A percentile compares a stretch with the other conserved stretches of the same genome.
These are phyloP conservation scores for Chalcis sispes DNA, from an alignment of 2,888 invertebrate genomes.

Conservation along the genomic window DNA sequence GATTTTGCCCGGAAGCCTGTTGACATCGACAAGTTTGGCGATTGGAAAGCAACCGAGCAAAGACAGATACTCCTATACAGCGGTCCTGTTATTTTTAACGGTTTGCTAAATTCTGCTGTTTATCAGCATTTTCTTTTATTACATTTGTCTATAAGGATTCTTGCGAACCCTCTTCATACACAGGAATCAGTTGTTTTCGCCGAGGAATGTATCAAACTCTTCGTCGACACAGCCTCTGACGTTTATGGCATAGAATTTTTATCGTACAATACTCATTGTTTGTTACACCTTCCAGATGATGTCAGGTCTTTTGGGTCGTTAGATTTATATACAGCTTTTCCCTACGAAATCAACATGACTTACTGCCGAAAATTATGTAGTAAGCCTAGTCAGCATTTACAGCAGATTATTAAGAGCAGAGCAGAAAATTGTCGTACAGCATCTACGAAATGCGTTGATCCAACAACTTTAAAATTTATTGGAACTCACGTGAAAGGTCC, in stretches of 20 bases:
- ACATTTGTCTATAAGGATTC: not conserved
- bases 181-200: not conserved
- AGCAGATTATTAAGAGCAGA: slow-evolving; percentile 45
- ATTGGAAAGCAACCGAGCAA: not conserved
- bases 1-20: slow-evolving; percentile 6
- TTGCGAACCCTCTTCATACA: not conserved
- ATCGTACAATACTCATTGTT: slow-evolving; percentile 63
- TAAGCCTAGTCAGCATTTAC: slow-evolving; percentile 47
- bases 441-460: not conserved
- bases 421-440: slow-evolving; percentile 14
- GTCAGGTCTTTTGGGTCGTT: slow-evolving; percentile 56
- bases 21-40: not conserved
- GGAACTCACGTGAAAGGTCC: slow-evolving; percentile 15
- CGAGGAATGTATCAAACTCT: slow-evolving; percentile 33
- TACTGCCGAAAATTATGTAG: slow-evolving; percentile 38
- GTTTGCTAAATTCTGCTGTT: slow-evolving; percentile 36
- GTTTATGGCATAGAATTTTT: slow-evolving; percentile 59
- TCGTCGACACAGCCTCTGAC: slow-evolving; percentile 31
- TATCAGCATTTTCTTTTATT: slow-evolving; percentile 47
- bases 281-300: slow-evolving; percentile 63
- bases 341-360: slow-evolving; percentile 56
- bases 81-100: slow-evolving; percentile 31
- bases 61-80: not conserved
- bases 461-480: not conserved
- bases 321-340: slow-evolving; percentile 57